Percentiles rank a stretch among this genome's conserved stretches.
Conservation (phyloP, 2,797 vertebrate genomes). For the Mus caroli region DNA sequence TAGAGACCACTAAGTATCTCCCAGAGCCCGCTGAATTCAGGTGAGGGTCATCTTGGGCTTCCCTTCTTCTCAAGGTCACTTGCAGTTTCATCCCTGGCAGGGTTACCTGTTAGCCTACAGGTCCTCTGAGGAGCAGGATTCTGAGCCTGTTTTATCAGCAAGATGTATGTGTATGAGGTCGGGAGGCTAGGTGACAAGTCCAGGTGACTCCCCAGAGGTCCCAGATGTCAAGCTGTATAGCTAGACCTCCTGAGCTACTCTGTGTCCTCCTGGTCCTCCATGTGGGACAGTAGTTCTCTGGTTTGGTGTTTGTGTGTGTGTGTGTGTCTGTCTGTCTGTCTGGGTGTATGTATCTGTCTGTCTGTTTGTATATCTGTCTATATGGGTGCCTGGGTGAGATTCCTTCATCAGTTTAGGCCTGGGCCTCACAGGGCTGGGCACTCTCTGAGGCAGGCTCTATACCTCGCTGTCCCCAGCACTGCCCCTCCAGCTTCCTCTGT, state of each 20-base stretch:
- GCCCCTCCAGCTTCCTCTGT: too few relatives aligned
- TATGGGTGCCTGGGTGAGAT: neutral
- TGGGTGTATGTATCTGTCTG: neutral
- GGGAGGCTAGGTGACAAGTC: fast-evolving
- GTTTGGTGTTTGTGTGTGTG: neutral
- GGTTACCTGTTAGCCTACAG: fast-evolving
- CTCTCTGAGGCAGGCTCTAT: neutral
- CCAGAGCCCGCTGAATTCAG: neutral
- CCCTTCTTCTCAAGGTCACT: neutral
- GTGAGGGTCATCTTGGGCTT: fast-evolving
- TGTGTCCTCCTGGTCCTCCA: neutral
- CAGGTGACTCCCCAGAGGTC: neutral
- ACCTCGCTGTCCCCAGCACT: neutral
- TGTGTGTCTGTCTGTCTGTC: neutral
- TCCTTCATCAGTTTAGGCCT: neutral
- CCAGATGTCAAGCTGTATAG: fast-evolving
- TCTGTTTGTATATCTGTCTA: neutral
- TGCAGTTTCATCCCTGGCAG: fast-evolving
- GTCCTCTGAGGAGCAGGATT: neutral
- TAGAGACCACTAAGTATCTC: fast-evolving
- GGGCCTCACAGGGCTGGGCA: neutral
- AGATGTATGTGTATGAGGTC: fast-evolving
- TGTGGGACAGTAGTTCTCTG: neutral
- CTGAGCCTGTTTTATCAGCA: fast-evolving
- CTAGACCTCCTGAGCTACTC: neutral